These are phyloP conservation scores for Trichosurus vulpecula DNA, from an alignment of 2,797 vertebrate species.

Conservation along the genomic window DNA sequence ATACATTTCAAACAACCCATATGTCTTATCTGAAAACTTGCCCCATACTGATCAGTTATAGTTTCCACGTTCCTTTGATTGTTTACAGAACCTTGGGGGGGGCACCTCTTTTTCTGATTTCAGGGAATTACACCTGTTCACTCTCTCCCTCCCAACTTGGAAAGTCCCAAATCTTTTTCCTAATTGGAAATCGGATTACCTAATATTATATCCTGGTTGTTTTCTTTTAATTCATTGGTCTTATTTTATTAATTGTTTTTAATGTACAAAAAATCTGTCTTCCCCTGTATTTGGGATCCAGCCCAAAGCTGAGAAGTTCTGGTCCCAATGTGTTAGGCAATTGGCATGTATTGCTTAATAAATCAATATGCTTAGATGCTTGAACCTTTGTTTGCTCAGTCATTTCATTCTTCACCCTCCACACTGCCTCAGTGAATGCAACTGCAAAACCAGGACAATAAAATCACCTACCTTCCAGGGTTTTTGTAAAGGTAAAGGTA, in stretches of 20 bases:
- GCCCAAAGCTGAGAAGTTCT: background rate
- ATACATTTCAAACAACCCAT: background rate
- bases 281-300: background rate
- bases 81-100: background rate
- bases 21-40: background rate
- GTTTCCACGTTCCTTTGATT: background rate
- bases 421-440: background rate
- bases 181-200: background rate
- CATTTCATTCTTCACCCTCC: background rate
- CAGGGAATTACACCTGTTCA: background rate
- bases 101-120: background rate
- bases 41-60: background rate
- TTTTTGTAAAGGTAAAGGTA: too few relatives aligned
- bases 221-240: too few relatives aligned
- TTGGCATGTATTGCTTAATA: background rate
- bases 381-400: background rate
- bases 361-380: background rate
- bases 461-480: too few relatives aligned
- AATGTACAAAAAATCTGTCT: background rate
- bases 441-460: background rate
- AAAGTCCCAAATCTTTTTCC: background rate
- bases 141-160: background rate
- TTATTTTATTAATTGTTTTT: background rate
- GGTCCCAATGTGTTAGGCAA: background rate
- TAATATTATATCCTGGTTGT: background rate